Conservation (phyloP, 2,113 vertebrate species). For the Peromyscus californicus region DNA sequence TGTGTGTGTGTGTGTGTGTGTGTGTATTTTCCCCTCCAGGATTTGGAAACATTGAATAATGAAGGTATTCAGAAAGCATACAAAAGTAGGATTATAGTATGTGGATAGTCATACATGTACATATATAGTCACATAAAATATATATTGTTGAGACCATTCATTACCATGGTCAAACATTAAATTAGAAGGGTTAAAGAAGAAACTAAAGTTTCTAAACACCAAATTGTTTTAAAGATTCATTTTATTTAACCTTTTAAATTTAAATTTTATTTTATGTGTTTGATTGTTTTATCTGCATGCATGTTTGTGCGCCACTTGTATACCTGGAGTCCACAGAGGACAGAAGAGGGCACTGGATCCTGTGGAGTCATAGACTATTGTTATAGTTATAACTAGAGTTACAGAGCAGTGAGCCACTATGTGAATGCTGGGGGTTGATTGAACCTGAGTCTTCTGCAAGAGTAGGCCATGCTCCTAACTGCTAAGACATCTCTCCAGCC, state of each 20-base stretch:
- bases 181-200: not conserved
- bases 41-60: constrained; percentile 5
- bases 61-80: not conserved
- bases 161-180: not conserved
- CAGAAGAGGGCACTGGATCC: not conserved
- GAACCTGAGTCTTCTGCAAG: not conserved
- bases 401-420: not conserved
- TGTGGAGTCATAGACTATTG: not conserved
- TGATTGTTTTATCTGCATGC: not conserved
- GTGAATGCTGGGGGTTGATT: not conserved
- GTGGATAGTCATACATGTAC: not conserved
- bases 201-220: not conserved
- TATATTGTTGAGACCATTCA: not conserved
- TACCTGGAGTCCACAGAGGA: not conserved
- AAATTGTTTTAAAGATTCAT: not conserved
- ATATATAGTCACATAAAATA: not conserved
- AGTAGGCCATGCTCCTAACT: not conserved
- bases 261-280: not conserved
- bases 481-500: not conserved
- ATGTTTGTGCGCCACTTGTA: not conserved
- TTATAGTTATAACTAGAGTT: not conserved
- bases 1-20: not conserved
- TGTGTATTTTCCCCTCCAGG: not conserved
- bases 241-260: not conserved
- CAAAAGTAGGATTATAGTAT: not conserved